Conservation (phyloP, 2,113 vertebrate species). For the Alces alces region DNA sequence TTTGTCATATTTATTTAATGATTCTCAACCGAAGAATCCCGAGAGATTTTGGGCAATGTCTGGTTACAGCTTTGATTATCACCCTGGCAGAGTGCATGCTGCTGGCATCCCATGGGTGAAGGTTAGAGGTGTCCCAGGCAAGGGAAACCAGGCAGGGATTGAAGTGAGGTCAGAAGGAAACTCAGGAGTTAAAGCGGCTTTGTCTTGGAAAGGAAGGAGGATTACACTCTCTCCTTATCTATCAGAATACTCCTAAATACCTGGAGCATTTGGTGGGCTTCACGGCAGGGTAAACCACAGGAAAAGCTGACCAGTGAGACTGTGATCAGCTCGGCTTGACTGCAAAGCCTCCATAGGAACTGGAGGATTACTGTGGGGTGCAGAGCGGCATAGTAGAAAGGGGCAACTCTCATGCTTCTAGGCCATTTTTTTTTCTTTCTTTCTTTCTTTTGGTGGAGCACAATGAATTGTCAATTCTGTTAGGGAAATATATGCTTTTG, state of each 20-base stretch:
- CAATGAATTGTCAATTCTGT: not conserved
- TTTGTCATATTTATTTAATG: not conserved
- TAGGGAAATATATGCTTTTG: not conserved
- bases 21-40: not conserved
- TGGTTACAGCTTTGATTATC: not conserved
- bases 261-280: not conserved
- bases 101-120: not conserved
- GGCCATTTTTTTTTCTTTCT: not conserved
- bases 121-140: not conserved
- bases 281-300: not conserved
- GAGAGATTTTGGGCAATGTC: not conserved
- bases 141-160: not conserved
- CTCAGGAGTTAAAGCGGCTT: not conserved
- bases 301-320: not conserved
- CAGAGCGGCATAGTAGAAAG: not conserved
- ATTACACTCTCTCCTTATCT: not conserved
- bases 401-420: not conserved
- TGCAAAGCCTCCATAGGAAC: not conserved
- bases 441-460: not conserved
- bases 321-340: not conserved
- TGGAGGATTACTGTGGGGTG: not conserved
- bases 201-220: not conserved
- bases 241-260: not conserved
- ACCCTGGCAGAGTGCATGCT: not conserved
- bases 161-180: not conserved